Conservation (phyloP, 1,140 invertebrate genomes). For the Fopius arisanus region DNA sequence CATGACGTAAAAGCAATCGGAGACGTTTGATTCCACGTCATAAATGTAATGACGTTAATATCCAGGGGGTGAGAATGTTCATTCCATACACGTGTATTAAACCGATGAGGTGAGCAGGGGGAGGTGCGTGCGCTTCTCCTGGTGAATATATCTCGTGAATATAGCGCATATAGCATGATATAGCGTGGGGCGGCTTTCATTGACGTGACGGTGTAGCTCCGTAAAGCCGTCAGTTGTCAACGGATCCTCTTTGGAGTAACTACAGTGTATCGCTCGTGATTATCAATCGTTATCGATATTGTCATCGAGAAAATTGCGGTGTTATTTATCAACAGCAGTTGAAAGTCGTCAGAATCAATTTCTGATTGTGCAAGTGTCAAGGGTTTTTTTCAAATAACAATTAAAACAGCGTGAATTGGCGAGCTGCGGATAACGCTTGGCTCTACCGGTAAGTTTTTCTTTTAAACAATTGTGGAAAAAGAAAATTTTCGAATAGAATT, state of each 20-base stretch:
- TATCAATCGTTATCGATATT: neutral
- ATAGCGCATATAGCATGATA: no score
- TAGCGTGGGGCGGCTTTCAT: slow-evolving; percentile 25
- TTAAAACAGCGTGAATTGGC: slow-evolving; percentile 5
- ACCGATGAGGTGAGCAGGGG: neutral
- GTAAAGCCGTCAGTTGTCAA: slow-evolving; percentile 15
- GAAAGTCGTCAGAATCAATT: neutral
- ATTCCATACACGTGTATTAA: neutral
- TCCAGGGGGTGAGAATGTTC: neutral
- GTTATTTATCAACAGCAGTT: neutral
- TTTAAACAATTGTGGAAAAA: neutral
- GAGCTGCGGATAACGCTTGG: slow-evolving; percentile 16
- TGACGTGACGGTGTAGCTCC: slow-evolving; percentile 18
- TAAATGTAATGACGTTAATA: slow-evolving; percentile 13
- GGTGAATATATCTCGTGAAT: slow-evolving; percentile 13
- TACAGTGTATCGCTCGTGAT: neutral
- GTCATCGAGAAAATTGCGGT: neutral
- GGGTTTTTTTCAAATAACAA: neutral
- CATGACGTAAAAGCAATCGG: slow-evolving; percentile 7
- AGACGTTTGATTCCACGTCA: slow-evolving; percentile 11
- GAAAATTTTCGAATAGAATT: neutral
- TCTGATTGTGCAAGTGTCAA: neutral
- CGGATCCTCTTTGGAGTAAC: slow-evolving; percentile 1
- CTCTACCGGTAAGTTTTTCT: slow-evolving; percentile 8
- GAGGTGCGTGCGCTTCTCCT: neutral